Base-by-base conservation (phyloP, 2,797 vertebrate species). In the Rhinophrynus dorsalis region DNA sequence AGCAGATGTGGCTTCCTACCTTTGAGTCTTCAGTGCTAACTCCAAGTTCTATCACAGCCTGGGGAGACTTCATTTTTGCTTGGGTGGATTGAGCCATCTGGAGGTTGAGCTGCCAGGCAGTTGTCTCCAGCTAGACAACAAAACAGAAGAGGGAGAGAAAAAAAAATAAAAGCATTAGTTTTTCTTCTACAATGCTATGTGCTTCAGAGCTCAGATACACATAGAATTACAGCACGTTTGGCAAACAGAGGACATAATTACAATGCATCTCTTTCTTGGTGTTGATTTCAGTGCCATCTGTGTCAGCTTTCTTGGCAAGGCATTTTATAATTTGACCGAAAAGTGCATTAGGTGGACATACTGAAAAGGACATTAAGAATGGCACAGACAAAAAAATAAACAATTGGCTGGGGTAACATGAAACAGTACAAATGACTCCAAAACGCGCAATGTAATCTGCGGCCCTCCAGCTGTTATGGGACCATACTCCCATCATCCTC, bases 71-170 rank as follows among this genome's bases (percentile, higher is more conserved):
- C 52, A 95, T 85, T 74, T 91, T 94, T 10, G 93, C 91, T 81
- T 93, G 94, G 55, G 84, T 86, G 40, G 95, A 95, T 69, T 94
- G 92, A 57, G 92, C 92, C 96, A 98, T 96, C 85, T 96, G 93
- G 82, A 99, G 93, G 83, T 94, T 97, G 80, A 99, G 89, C 87
- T 97, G 93, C 96, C 96, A 99, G 74, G 92, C 92, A 6, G 97
- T 84, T 2, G 87, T 91, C 77, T 96, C 95, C 58, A 98, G 91
- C 97, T 99, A 81, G 56, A 86, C 80, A 84, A 85, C 63, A 90
- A 64, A 83, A 66, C 61, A 73, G 35, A 65, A 58, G 35, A n/a
- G n/a, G n/a, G 10, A 35, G 21, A n/a, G n/a, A n/a, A n/a, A n/a
- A n/a, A 40, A 44, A 64, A 70, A 68, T 81, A 69, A 50, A 42